Evolutionary conservation across 2,888 invertebrate genomes (phyloP).

Genomic region (Tiliacea aurago): DNA sequence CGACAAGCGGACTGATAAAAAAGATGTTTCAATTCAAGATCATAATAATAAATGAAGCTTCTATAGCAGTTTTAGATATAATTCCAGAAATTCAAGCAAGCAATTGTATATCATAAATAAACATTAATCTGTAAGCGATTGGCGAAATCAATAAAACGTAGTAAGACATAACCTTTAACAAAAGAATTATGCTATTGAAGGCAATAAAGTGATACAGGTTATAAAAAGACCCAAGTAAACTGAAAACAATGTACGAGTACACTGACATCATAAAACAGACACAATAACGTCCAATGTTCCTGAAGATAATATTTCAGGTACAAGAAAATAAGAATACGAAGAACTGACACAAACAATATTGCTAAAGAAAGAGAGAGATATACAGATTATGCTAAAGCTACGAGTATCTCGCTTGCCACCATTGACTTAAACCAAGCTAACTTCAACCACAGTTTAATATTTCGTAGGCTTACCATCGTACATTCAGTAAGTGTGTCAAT

Average conservation of each 20-base stretch:
- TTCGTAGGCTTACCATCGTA: constrained; percentile 45
- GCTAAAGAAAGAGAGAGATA: background rate
- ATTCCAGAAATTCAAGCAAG: background rate
- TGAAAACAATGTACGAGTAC: background rate
- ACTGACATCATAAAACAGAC: background rate
- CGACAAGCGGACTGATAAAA: background rate
- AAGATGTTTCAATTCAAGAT: background rate
- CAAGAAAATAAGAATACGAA: background rate
- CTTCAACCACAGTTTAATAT: constrained; percentile 43
- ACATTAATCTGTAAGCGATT: background rate
- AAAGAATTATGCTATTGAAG: constrained; percentile 6
- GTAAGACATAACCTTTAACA: background rate
- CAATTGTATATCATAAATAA: background rate
- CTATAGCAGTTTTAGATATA: background rate
- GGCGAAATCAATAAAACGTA: background rate
- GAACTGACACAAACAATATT: constrained; percentile 5
- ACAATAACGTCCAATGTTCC: background rate
- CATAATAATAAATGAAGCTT: background rate
- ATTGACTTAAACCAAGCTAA: constrained; percentile 19
- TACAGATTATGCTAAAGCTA: background rate
- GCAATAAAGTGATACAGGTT: background rate
- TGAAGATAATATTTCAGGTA: background rate
- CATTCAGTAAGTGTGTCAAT: constrained; percentile 47
- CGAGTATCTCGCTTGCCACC: constrained; percentile 22
- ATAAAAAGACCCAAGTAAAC: background rate